Evolutionary conservation across 2,797 vertebrate genomes (phyloP), one percentile per base, ranked within the genome.

Genomic region (Triplophysa bombifrons): DNA sequence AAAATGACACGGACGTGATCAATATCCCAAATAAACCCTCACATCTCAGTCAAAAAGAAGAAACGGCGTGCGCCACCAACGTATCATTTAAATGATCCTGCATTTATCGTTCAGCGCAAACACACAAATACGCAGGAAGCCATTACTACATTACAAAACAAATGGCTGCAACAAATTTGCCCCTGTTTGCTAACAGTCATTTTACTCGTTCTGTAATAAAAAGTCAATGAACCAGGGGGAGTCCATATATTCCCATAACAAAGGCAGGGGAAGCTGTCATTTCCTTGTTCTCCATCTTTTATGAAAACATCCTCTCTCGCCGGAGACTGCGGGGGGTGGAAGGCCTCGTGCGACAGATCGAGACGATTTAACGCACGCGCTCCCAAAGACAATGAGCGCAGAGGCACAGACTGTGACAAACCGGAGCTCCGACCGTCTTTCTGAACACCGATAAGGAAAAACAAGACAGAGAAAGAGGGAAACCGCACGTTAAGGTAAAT

Each of bases 181-280:
- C 83, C 82, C 75, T 89, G 90, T 93, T 92, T 93, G 91, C 92
- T 92, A 93, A 91, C 88, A 91, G 89, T 92, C 90, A 87, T 93
- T 92, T 92, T 91, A 95, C 93, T 94, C 90, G 5, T 84, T 86
- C 90, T 94, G 93, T 96, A 96, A 97, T 94, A 95, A 95, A 96
- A 96, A 96, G 93, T 95, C 94, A 96, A 93, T 89, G 93, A 95
- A 95, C 92, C 95, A 94, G 92, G 88, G 86, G 90, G 93, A 92
- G 93, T 93, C 92, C 91, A 92, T 94, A 92, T 91, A 95, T 91
- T 93, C 90, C 92, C 91, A 91, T 92, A 93, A 92, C 88, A 93
- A 92, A 94, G 89, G 90, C 81, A 68, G 82, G 83, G 85, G 90
- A 88, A 90, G 88, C 90, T 91, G 88, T 91, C 88, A 90, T 92